Evolutionary conservation across 2,797 vertebrate genomes (phyloP), one percentile per base, ranked within the genome.

Genomic region (Pitangus sulphuratus): DNA sequence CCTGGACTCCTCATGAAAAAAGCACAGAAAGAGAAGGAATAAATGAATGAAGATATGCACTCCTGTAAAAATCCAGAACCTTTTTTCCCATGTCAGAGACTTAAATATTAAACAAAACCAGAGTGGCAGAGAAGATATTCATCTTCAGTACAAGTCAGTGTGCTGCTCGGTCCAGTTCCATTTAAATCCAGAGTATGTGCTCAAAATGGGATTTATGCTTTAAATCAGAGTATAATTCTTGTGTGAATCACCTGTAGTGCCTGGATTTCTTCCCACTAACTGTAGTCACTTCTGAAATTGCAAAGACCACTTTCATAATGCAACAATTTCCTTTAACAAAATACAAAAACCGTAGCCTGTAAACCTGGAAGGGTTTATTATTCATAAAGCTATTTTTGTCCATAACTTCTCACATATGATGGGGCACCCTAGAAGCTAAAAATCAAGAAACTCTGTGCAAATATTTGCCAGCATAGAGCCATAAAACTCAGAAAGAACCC

Each of bases 61-160:
- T 51, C 7, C 12, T 70, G 24, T 68, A 57, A 89, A 83, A 89
- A 93, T 54, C 53, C 64, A 62, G 53, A 62, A 31, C 9, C 5
- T 2, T 64, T 80, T 81, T 58, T 9, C 9, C 9, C 14, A 25
- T 0, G 0, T 42, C 18, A 33, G 44, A 17, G 14, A 22, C 51
- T 39, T 70, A 66, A 86, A 75, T 28, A 81, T 48, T n/a, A 26
- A 76, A 44, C 37, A 26, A 60, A 58, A 25, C 4, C 33, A 80
- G 39, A 28, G 31, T 30, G 35, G 22, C 20, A 80, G 39, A 54
- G 54, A 26, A 79, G 37, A 70, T 50, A 69, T 15, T 77, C 0
- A 64, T 82, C 85, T 76, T 33, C 17, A 84, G 65, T 18, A 9
- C 12, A 72, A 81, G 22, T 40, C 60, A 31, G 13, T 15, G 39